Evolutionary conservation across 2,797 vertebrate genomes (phyloP), one percentile per base, ranked within the genome.

Genomic region (Oreochromis grahami): DNA sequence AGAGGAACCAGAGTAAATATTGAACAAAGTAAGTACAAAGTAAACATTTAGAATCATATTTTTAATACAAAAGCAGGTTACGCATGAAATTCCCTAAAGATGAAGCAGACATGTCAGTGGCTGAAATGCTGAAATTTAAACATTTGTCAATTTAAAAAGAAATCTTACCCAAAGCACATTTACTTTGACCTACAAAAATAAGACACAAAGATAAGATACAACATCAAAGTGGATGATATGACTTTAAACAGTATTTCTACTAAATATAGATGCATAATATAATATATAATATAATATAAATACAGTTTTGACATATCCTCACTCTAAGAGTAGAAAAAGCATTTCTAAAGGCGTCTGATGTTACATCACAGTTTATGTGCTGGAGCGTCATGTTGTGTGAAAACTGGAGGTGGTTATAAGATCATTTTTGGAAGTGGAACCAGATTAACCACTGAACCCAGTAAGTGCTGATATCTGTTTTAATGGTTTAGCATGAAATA

Each of bases 341-440:
- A 2, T 63, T 1, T 36, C 32, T 63, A 34, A 60, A n/a, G 60
- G 19, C 6, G 0, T 14, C 60, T 41, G n/a, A 14, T 0, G 19
- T 21, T 3, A 8, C 36, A 21, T 8, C 36, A 65, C 7, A 26
- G 76, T 82, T 86, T 68, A 4, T 79, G 84, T 50, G 4, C 2
- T 13, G 24, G 5, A 6, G 65, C 68, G 4, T 76, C 38, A 8
- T 9, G 68, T 1, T 82, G 84, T 86, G 84, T 79, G 77, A 79
- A 6, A 2, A 0, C 6, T 34, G 65, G 8, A 58, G 21, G 24
- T 68, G 36, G 12, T 26, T 5, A 7, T 34, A 65, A 63, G 15
- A 2, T 85, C 4, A 4, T 3, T 2, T 86, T 86, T 68, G 84
- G 84, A 29, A 13, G 3, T 38, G 85, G 85, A 51, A 77, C 56